phyloP scores from a whole-genome alignment of 2,113 vertebrate species.

The Hemiprocne comata region DNA sequence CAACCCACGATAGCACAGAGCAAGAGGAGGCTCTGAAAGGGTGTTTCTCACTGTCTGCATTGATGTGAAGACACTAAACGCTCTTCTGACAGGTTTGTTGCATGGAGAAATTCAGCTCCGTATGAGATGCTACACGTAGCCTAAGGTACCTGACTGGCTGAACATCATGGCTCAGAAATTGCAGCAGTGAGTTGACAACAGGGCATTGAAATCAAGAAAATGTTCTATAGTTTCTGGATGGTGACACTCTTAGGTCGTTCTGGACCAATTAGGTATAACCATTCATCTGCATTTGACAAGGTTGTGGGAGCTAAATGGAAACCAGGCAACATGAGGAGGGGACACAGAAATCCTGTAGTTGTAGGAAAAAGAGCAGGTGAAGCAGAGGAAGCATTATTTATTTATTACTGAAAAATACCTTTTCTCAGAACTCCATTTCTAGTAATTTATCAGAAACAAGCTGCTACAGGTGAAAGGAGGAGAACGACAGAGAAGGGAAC shows the following conservation, averaged over 20 bases:
- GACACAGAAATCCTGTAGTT: neutral
- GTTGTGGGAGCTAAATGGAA: neutral
- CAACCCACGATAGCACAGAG: too few species aligned
- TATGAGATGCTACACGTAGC: neutral
- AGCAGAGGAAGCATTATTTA: neutral
- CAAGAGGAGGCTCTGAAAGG: neutral
- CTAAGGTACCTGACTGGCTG: neutral
- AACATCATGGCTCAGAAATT: neutral
- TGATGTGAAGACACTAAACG: neutral
- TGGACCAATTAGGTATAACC: neutral
- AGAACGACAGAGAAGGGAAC: neutral
- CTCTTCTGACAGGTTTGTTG: neutral
- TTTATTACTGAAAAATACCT: neutral
- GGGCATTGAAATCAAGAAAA: neutral
- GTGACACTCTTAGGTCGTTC: neutral
- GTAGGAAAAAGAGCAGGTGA: neutral
- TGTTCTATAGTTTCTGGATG: neutral
- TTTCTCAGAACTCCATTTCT: neutral
- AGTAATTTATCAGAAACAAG: neutral
- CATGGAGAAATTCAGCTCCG: neutral
- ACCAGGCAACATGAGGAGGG: neutral
- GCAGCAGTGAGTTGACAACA: neutral
- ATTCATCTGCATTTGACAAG: neutral
- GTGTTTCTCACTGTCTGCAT: neutral
- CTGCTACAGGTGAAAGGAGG: neutral